Evolutionary conservation across 2,888 invertebrate species (phyloP), one percentile per base, ranked within the genome.

Genomic region (Tipula confusa): DNA sequence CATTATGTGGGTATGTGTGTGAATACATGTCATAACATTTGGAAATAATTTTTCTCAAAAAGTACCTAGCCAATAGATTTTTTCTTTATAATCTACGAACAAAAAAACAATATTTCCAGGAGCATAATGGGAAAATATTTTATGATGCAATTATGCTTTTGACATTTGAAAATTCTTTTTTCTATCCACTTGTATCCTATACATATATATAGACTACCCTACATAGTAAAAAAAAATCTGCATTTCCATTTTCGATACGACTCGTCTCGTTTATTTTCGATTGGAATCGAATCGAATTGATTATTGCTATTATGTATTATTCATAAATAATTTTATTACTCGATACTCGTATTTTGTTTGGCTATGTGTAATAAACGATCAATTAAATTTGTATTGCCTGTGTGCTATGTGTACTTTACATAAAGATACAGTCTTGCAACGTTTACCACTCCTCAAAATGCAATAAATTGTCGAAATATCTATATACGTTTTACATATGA

Each of bases 341-440:
- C 64, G 24, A 64, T 64, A 64, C 11, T 33, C 11, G 33, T 33
- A 9, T 33, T 24, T 64, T 64, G 64, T 64, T 64, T 64, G 64
- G 18, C 64, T 64, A 64, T 64, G 64, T 64, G 64, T 24, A 64
- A 64, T 64, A 64, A 64, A 64, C 24, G 64, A 64, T 64, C 64
- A 64, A 64, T 64, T 64, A 64, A 64, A 64, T 64, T 64, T 6
- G 64, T 3, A 64, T 64, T 64, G 64, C 64, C 64, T 64, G n/a
- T 24, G 64, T 64, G n/a, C n/a, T n/a, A n/a, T n/a, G n/a, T 24
- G 64, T 64, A 64, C 64, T 64, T 64, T 64, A 64, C 11, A 24
- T 64, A 64, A 64, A n/a, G n/a, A n/a, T n/a, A n/a, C n/a, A n/a
- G n/a, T n/a, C n/a, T n/a, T n/a, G n/a, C n/a, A n/a, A n/a, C n/a